Evolutionary conservation across 2,888 invertebrate species (phyloP).

Genomic region (Calameuta idolon): DNA sequence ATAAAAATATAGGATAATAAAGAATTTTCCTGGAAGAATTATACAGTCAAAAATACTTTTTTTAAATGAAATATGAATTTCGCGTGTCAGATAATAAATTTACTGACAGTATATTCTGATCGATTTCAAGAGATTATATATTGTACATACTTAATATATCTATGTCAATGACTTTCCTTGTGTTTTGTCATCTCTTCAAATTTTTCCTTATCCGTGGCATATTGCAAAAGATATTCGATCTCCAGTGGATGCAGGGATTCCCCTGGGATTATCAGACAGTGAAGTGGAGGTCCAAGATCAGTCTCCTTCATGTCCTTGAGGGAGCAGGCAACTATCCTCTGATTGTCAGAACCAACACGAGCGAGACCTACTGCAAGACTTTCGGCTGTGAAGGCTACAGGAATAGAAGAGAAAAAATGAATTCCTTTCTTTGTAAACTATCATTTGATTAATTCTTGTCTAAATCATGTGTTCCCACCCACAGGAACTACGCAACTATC

Average conservation of each 20-base stretch:
- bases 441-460: neutral
- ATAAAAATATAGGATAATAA: neutral
- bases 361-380: slow-evolving; percentile 88
- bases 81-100: neutral
- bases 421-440: slow-evolving; percentile 19
- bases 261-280: slow-evolving; percentile 92
- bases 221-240: slow-evolving; percentile 84
- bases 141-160: neutral
- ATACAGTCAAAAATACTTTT: neutral
- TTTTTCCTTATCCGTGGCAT: slow-evolving; percentile 32
- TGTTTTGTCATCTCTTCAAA: neutral
- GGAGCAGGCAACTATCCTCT: slow-evolving; percentile 81
- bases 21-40: neutral
- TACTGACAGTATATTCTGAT: neutral
- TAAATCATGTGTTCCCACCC: neutral
- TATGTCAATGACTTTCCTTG: neutral
- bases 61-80: neutral
- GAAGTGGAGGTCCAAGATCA: slow-evolving; percentile 90
- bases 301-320: slow-evolving; percentile 78
- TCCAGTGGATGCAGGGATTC: slow-evolving; percentile 90
- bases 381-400: slow-evolving; percentile 68
- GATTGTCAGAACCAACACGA: slow-evolving; percentile 88
- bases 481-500: neutral
- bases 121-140: neutral
- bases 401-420: slow-evolving; percentile 22